These are phyloP conservation scores for Camponotus vicinus DNA, from an alignment of 1,140 invertebrate genomes.

Conservation along the genomic window DNA sequence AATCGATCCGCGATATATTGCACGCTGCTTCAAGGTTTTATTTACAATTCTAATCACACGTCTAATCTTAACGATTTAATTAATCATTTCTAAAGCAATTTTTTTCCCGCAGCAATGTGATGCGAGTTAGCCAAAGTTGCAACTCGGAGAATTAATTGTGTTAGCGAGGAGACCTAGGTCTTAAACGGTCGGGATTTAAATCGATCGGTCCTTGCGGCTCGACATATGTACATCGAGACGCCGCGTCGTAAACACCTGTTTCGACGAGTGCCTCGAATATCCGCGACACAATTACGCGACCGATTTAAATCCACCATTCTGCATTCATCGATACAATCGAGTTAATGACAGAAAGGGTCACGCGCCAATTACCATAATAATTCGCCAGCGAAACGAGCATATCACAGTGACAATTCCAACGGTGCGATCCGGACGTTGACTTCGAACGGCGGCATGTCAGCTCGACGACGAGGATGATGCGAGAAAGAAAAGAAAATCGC, in stretches of 20 bases:
- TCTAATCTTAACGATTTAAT: neutral
- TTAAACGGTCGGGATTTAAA: conserved; percentile 41
- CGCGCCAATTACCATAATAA: conserved; percentile 79
- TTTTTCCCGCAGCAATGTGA: neutral
- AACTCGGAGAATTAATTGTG: neutral
- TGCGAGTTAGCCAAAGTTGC: too few species aligned
- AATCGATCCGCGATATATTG: neutral
- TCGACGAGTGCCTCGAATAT: neutral
- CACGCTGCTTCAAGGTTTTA: neutral
- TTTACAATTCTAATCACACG: neutral
- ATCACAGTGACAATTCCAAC: conserved; percentile 80
- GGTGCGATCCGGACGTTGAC: conserved; percentile 38
- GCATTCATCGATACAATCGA: neutral
- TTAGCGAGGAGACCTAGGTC: neutral
- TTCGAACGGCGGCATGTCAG: conserved; percentile 13
- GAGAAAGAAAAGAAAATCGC: conserved; percentile 58
- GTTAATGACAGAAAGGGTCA: neutral
- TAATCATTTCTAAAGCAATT: neutral
- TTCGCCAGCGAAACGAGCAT: conserved; percentile 77
- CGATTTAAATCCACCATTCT: neutral
- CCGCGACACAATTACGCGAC: neutral
- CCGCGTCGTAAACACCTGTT: conserved; percentile 47
- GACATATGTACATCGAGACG: neutral
- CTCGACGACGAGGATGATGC: conserved; percentile 38
- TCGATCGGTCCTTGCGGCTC: conserved; percentile 8